Base-by-base conservation (phyloP, 2,113 vertebrate species). In the Oxygymnocypris stewartii region DNA sequence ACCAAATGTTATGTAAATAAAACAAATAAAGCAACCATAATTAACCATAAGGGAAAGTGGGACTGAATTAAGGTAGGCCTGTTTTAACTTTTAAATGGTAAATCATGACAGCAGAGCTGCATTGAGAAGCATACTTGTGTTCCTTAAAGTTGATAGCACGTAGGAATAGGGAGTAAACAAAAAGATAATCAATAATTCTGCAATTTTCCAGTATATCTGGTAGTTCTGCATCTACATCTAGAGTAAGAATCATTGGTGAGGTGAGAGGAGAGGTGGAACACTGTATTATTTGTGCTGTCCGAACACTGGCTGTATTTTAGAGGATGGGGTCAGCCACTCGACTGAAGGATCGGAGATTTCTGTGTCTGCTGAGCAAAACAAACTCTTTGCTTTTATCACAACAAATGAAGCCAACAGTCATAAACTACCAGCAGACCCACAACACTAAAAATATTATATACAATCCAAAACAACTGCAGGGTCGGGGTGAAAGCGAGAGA, bases 251-350 rank as follows among this genome's bases (percentile, higher is more conserved):
- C 5, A 13, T 14, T 28, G 42, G 42, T 16, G 37, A 31, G 28
- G 23, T 44, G n/a, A 7, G 28, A 8, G 28, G 3, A 57, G 28
- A 14, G 6, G 71, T 73, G 31, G 59, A 47, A 71, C 78, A 44
- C 35, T 87, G 89, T 89, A 80, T 87, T 87, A 85, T 11, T 83
- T 88, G 89, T 87, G 88, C 88, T 86, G 84, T 63, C 88, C 93
- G 93, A 95, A 92, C 85, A 86, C 88, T 61, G 88, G 81, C 89
- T 94, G 93, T 93, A 94, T 94, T 95, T 94, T 91, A 90, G 90
- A 87, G 89, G 91, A 91, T 69, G 89, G 87, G 93, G 93, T 94
- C 90, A 93, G 93, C 91, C 91, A 92, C 88, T 88, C 84, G 88
- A 89, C 92, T 23, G 93, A 90, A 89, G 90, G 91, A 88, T 78